These are phyloP conservation scores for Rhinophrynus dorsalis DNA, from an alignment of 2,797 vertebrate genomes.

Conservation along the genomic window DNA sequence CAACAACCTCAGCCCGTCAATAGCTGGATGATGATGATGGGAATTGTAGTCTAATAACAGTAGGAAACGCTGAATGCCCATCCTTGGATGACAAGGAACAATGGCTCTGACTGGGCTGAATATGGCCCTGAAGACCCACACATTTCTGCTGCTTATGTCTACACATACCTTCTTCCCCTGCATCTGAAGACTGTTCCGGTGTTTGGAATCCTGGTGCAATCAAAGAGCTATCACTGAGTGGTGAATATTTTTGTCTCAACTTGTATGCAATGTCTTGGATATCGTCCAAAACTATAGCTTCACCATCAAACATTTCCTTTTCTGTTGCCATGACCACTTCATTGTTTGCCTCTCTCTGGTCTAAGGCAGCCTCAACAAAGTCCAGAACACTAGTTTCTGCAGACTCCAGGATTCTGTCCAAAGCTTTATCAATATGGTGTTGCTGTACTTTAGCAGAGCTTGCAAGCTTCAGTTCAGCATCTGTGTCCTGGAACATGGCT, in stretches of 20 bases:
- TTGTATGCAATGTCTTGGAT: conserved; percentile 90
- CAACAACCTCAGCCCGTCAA: too few species aligned
- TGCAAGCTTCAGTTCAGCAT: conserved; percentile 73
- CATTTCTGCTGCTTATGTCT: too few species aligned
- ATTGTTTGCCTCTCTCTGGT: conserved; percentile 58
- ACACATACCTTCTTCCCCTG: conserved; percentile 62
- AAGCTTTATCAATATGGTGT: conserved; percentile 70
- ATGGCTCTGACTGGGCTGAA: too few species aligned
- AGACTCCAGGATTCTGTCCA: conserved; percentile 82
- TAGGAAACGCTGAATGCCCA: too few species aligned
- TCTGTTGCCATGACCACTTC: conserved; percentile 60
- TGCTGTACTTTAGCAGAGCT: conserved; percentile 54
- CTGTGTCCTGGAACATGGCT: conserved; percentile 80
- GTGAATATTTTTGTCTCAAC: conserved; percentile 79
- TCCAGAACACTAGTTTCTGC: conserved; percentile 83
- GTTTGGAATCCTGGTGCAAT: conserved; percentile 54
- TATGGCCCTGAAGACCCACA: too few species aligned
- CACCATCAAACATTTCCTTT: conserved; percentile 71
- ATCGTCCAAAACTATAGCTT: conserved; percentile 80
- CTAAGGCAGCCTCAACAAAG: conserved; percentile 79
- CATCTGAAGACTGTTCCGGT: conserved; percentile 26
- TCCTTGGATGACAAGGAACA: too few species aligned
- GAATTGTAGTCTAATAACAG: too few species aligned
- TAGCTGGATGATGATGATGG: too few species aligned
- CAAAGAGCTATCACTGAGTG: conserved; percentile 68